Evolutionary conservation across 53 echinoderm and acorn worm genomes (phyloP).

Genomic region (Mesocentrotus franciscanus): DNA sequence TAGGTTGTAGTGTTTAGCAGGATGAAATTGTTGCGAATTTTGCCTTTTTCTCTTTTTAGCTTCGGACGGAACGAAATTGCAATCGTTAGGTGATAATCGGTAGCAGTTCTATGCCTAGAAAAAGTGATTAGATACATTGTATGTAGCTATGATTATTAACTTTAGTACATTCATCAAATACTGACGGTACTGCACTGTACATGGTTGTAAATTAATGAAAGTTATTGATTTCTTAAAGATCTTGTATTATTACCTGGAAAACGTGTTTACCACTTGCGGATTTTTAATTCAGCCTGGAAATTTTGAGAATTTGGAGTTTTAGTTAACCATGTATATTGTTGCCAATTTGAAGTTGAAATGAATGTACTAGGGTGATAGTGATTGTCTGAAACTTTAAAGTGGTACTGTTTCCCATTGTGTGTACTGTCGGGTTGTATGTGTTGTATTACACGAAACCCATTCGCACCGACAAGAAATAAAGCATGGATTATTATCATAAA

Average conservation of each 20-base stretch:
- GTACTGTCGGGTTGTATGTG: slow-evolving; percentile 50
- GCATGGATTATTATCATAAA: slow-evolving; percentile 35
- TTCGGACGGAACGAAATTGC: slow-evolving; percentile 16
- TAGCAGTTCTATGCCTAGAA: not conserved
- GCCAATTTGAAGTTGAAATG: slow-evolving; percentile 40
- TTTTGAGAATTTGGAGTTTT: slow-evolving; percentile 25
- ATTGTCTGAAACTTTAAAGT: slow-evolving; percentile 32
- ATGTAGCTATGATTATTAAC: not conserved
- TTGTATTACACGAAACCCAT: slow-evolving; percentile 10
- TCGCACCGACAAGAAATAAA: slow-evolving; percentile 30
- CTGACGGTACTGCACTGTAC: not conserved
- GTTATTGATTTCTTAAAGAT: not conserved
- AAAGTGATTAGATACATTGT: not conserved
- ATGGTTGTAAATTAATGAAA: slow-evolving; percentile 21
- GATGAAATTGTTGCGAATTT: slow-evolving; percentile 21
- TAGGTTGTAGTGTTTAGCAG: not conserved
- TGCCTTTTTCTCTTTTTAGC: slow-evolving; percentile 47
- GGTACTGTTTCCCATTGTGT: slow-evolving; percentile 53
- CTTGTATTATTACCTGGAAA: not conserved
- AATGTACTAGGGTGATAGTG: slow-evolving; percentile 52
- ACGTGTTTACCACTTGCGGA: not conserved
- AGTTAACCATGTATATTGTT: slow-evolving; percentile 49
- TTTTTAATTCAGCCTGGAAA: not conserved
- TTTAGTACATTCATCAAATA: slow-evolving; percentile 36
- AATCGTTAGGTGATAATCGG: not conserved